phyloP scores from a whole-genome alignment of 2,797 vertebrate genomes.

The Cynodonichthys magdalenae region DNA sequence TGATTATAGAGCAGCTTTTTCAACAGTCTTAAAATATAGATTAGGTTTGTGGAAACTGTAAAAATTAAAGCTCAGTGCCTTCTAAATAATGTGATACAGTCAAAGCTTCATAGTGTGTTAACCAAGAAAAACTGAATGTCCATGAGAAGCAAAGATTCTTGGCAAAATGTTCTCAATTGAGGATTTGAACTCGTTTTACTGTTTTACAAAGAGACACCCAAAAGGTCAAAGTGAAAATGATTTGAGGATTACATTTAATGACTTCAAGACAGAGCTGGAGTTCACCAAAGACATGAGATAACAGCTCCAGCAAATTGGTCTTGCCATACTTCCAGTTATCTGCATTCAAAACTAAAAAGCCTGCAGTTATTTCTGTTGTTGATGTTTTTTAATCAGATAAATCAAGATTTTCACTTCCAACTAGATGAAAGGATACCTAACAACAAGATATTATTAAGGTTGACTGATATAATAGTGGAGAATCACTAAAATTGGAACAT shows the following conservation, averaged over 20 bases:
- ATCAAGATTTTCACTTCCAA: neutral
- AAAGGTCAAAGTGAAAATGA: neutral
- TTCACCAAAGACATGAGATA: neutral
- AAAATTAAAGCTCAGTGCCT: constrained; percentile 71
- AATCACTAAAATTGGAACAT: too few relatives aligned
- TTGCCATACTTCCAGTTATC: neutral
- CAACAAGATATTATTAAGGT: too few relatives aligned
- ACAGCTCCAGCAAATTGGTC: too few relatives aligned
- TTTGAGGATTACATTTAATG: neutral
- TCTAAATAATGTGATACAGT: constrained; percentile 36
- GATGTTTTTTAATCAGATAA: neutral
- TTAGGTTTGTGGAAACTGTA: constrained; percentile 57
- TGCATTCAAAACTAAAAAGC: neutral
- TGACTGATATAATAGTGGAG: too few relatives aligned
- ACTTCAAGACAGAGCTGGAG: neutral
- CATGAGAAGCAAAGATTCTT: constrained; percentile 1
- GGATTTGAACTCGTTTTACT: constrained; percentile 3
- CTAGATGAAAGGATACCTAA: too few relatives aligned
- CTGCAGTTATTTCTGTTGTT: neutral
- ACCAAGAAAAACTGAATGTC: neutral
- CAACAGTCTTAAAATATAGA: constrained; percentile 70
- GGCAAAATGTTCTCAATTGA: constrained; percentile 13
- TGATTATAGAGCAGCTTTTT: constrained; percentile 67
- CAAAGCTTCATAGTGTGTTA: constrained; percentile 17
- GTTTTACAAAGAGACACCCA: neutral